Evolutionary conservation across 2,888 invertebrate species (phyloP).

Genomic region (Lysandra coridon): DNA sequence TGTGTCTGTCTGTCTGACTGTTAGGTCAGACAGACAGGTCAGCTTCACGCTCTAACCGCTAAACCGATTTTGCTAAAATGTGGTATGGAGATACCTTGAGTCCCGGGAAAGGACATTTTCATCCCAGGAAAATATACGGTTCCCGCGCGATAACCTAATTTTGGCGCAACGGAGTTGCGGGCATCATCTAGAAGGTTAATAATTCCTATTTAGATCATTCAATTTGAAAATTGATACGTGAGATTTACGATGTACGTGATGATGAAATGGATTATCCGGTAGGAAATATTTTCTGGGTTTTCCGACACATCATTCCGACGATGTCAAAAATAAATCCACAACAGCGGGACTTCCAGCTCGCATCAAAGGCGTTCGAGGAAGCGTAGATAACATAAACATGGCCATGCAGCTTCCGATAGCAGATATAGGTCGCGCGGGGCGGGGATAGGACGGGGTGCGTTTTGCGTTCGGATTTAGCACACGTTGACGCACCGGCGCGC

Average conservation of each 20-base stretch:
- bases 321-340: not conserved
- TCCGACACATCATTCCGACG: not conserved
- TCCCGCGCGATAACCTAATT: too few relatives aligned
- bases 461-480: conserved; percentile 70
- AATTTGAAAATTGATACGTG: not conserved
- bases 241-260: not conserved
- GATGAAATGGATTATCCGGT: not conserved
- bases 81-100: too few relatives aligned
- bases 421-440: conserved; percentile 72
- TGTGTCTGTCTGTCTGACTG: too few relatives aligned
- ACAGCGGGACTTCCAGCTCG: not conserved
- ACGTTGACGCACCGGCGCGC: conserved; percentile 69
- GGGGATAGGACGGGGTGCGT: conserved; percentile 57
- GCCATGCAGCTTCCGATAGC: conserved; percentile 56
- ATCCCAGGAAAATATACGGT: too few relatives aligned
- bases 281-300: not conserved
- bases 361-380: conserved; percentile 17
- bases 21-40: too few relatives aligned
- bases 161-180: too few relatives aligned
- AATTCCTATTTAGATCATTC: not conserved
- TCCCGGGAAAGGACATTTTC: too few relatives aligned
- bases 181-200: not conserved
- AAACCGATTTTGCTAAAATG: too few relatives aligned
- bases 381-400: conserved; percentile 31
- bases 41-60: too few relatives aligned